Conservation (phyloP, 2,113 vertebrate genomes). For the Syngnathus scovelli region DNA sequence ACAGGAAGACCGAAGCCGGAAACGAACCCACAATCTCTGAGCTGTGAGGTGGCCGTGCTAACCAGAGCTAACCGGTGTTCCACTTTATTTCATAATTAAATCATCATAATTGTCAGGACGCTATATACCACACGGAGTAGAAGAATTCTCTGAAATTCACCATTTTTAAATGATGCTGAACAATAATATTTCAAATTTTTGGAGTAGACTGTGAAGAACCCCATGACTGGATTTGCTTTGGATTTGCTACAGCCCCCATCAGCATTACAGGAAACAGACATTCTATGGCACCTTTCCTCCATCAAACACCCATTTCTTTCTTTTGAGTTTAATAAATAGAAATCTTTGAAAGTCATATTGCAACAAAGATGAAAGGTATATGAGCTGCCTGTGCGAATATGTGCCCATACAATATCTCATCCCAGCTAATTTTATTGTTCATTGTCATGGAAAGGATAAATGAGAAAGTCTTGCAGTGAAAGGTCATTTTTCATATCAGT, state of each 20-base stretch:
- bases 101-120: no score
- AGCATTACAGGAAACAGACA: not conserved
- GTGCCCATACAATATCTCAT: conserved; percentile 35
- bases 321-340: conserved; percentile 35
- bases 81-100: no score
- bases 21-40: no score
- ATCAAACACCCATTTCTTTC: conserved; percentile 18
- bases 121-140: not conserved
- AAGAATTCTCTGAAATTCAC: not conserved
- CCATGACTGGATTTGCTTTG: not conserved
- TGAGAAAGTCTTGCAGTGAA: conserved; percentile 29
- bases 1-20: no score
- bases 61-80: no score
- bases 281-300: conserved; percentile 4
- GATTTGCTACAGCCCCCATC: not conserved
- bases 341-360: conserved; percentile 40
- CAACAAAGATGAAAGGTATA: conserved; percentile 38
- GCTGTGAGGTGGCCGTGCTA: no score
- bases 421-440: conserved; percentile 50
- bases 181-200: not conserved
- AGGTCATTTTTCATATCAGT: conserved; percentile 53
- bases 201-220: not conserved
- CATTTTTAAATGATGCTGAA: not conserved
- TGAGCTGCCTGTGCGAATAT: conserved; percentile 33
- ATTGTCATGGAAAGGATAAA: conserved; percentile 37